Evolutionary conservation across 2,113 vertebrate species (phyloP), one percentile per base, ranked within the genome.

Genomic region (Zapus hudsonius): DNA sequence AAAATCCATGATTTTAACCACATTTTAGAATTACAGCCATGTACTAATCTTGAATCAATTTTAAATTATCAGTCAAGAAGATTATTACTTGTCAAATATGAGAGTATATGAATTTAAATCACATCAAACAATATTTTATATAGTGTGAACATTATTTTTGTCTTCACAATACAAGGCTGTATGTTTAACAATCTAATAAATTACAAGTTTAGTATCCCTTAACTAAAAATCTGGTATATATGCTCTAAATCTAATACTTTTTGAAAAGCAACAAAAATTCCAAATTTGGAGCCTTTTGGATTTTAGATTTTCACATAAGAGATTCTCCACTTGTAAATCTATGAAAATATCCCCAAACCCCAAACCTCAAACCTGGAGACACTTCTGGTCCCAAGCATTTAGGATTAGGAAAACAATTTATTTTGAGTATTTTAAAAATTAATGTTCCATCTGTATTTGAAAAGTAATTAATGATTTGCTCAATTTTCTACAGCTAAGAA

Each of bases 401-500:
- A 76, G 29, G 7, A 47, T 27, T 42, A 84, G 23, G n/a, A 69
- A 94, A 81, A 84, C 6, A 89, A 89, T 93, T 83, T 80, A 36
- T 85, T 91, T 80, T 80, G 31, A 89, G 1, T 87, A 87, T 87
- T 91, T 89, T 57, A 17, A 81, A 89, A 92, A 84, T 92, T 87
- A 83, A 86, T 66, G 93, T 76, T 87, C 66, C 12, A 84, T 76
- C 38, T 87, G n/a, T 87, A 57, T 88, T 84, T 95, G 67, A 73
- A 87, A 93, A 90, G n/a, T 76, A 66, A 85, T 70, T 79, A 91
- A 74, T 85, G 8, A 82, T 52, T 92, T 92, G 88, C 33, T 63
- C 92, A 90, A 73, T 90, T 94, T 69, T 36, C n/a, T 83, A 76
- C 57, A 93, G 72, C 85, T 85, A 87, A 90, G 66, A 75, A 87